phyloP scores from a whole-genome alignment of 2,888 invertebrate species.

The Himalopsyche tibetana region DNA sequence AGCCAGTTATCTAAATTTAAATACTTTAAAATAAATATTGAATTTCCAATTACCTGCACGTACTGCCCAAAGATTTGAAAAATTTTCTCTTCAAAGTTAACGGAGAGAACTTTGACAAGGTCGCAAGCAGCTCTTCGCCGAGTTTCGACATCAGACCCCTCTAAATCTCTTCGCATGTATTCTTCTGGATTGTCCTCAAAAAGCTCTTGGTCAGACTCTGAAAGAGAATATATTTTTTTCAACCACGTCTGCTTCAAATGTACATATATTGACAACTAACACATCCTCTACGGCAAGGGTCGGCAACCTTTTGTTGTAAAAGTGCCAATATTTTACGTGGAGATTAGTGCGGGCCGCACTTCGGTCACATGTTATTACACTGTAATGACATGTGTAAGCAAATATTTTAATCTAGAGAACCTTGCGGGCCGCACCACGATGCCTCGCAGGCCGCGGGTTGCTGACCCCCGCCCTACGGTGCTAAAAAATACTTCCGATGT shows the following conservation, averaged over 20 bases:
- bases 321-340: no score
- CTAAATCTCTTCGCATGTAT: conserved; percentile 96
- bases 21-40: not conserved
- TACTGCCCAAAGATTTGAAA: conserved; percentile 93
- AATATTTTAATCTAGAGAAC: no score
- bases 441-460: no score
- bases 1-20: not conserved
- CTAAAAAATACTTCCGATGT: no score
- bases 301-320: no score
- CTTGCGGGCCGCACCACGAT: no score
- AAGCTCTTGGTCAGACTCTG: conserved; percentile 94
- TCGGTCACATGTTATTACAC: no score
- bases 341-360: no score
- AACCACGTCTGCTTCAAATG: not conserved
- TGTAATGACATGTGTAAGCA: no score
- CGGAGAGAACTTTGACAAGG: conserved; percentile 93
- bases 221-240: conserved; percentile 13
- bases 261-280: no score
- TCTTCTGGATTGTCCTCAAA: conserved; percentile 99
- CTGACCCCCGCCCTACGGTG: no score
- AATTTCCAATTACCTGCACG: conserved; percentile 80
- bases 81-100: conserved; percentile 91
- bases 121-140: conserved; percentile 97
- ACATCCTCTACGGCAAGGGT: no score
- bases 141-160: conserved; percentile 98